Evolutionary conservation across 2,113 vertebrate genomes (phyloP), one percentile per base, ranked within the genome.

Genomic region (Athene noctua): DNA sequence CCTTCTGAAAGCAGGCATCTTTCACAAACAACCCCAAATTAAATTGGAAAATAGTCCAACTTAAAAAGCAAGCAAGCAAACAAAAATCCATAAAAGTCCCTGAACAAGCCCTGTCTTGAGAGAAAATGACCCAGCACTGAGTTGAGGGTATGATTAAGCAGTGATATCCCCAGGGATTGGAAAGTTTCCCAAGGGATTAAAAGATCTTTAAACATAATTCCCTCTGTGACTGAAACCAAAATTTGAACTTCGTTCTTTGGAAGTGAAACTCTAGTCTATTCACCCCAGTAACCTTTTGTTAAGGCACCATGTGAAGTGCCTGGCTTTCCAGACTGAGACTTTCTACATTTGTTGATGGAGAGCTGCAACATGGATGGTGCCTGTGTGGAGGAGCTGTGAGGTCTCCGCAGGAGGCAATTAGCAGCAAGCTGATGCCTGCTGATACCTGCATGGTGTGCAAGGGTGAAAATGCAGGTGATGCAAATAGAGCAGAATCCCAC

Each of bases 291-390:
- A 20, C 14, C 47, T 67, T 16, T 0, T 2, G 11, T n/a, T 25
- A 15, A 57, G 54, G 78, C 52, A 47, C 34, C 49, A 5, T 1
- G 15, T 61, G 74, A 80, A 54, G 62, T 4, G 30, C 27, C 36
- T 40, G 65, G 14, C 10, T 55, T 59, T 79, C 30, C 52, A 67
- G 52, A 29, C 36, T 13, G 9, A 13, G 30, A 2, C 42, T 68
- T 82, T 47, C 68, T 18, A 0, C 0, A 0, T 23, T 17, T 77
- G 29, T 36, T 17, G 40, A 5, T 9, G 46, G 34, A 74, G 47
- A 70, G 32, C 34, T 87, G 62, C 44, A 36, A 9, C 9, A 3
- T 0, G 5, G 57, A 34, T 0, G 0, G 38, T 1, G 3, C 11
- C 7, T 0, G 0, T 12, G 49, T 0, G 0, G 67, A 68, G 29